These are phyloP conservation scores for Malurus melanocephalus DNA, from an alignment of 2,113 vertebrate genomes.

Conservation along the genomic window DNA sequence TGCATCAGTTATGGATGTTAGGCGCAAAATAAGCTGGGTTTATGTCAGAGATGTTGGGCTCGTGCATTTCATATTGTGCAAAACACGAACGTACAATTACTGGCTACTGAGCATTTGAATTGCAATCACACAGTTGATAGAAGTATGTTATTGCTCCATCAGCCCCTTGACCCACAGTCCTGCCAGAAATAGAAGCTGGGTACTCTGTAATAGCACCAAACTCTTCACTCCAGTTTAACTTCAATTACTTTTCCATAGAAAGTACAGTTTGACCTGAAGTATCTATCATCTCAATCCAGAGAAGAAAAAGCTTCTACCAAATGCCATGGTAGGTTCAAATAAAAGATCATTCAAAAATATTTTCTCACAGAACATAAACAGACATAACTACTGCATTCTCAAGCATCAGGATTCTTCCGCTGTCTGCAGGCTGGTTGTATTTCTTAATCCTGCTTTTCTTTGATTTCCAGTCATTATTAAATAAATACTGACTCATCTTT, in stretches of 20 bases:
- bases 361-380: conserved; percentile 49
- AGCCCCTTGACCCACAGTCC: conserved; percentile 16
- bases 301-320: not conserved
- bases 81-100: conserved; percentile 18
- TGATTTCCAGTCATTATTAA: conserved; percentile 55
- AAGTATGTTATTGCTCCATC: conserved; percentile 29
- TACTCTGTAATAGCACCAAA: not conserved
- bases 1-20: conserved; percentile 49
- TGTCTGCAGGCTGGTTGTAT: conserved; percentile 19
- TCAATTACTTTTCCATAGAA: not conserved
- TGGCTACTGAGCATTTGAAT: conserved; percentile 37
- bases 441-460: conserved; percentile 37
- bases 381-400: not conserved
- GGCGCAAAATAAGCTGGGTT: conserved; percentile 22
- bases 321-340: conserved; percentile 10
- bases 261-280: not conserved
- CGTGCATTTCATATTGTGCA: not conserved
- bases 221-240: not conserved
- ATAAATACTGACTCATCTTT: conserved; percentile 59
- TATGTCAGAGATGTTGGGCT: conserved; percentile 15
- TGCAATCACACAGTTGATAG: conserved; percentile 21
- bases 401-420: not conserved
- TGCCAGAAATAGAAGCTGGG: conserved; percentile 7
- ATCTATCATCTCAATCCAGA: not conserved
- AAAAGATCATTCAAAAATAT: conserved; percentile 24